phyloP scores from a whole-genome alignment of 2,888 invertebrate genomes.

The Sesia apiformis region DNA sequence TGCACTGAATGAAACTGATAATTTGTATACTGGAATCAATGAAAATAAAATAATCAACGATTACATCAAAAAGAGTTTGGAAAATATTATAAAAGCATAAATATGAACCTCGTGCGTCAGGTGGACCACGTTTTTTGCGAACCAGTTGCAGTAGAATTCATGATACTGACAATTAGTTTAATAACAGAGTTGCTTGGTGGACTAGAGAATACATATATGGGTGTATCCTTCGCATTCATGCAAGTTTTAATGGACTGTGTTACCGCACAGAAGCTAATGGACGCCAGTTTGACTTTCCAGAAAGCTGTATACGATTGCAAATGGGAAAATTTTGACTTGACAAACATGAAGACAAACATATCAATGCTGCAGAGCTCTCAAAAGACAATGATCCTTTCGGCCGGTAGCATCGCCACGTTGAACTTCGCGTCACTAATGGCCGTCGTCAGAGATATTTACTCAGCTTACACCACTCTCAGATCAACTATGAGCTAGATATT shows the following conservation, averaged over 20 bases:
- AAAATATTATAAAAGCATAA: constrained; percentile 21
- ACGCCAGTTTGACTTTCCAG: constrained; percentile 23
- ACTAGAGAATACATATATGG: constrained; percentile 35
- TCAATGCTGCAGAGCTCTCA: constrained; percentile 29
- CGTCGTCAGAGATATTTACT: constrained; percentile 24
- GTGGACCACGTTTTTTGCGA: constrained; percentile 28
- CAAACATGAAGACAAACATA: constrained; percentile 26
- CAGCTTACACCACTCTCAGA: constrained; percentile 28
- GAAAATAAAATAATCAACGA: too few species aligned
- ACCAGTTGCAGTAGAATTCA: constrained; percentile 37
- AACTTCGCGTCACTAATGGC: constrained; percentile 24
- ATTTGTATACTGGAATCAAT: neutral
- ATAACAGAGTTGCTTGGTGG: constrained; percentile 42
- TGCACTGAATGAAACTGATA: neutral
- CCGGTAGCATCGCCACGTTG: constrained; percentile 26
- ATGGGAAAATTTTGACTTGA: constrained; percentile 29
- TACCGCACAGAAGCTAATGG: constrained; percentile 29
- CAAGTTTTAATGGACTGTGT: constrained; percentile 33
- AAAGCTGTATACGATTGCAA: constrained; percentile 27
- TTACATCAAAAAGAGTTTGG: constrained; percentile 22
- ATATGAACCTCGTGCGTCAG: constrained; percentile 21
- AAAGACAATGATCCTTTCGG: constrained; percentile 25
- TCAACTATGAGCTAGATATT: constrained; percentile 12
- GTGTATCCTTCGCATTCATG: constrained; percentile 32
- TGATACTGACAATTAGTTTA: constrained; percentile 26